phyloP scores from a whole-genome alignment of 2,113 vertebrate genomes.

The Tichodroma muraria region DNA sequence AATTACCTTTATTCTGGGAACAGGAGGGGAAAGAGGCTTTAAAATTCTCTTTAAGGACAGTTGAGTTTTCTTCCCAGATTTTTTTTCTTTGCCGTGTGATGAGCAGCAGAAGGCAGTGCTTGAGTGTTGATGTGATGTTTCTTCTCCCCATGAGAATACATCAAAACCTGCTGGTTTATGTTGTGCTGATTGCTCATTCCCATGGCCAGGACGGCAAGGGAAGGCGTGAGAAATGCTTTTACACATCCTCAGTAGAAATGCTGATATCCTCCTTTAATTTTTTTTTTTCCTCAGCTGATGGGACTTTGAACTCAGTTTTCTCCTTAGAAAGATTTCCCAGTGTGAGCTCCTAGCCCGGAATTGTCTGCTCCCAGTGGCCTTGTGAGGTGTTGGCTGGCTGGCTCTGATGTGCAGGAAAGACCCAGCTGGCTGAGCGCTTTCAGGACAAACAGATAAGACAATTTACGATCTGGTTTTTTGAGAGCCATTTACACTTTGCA shows the following conservation, averaged over 20 bases:
- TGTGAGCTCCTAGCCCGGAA: not conserved
- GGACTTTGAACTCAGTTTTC: not conserved
- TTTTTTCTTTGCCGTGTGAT: not conserved
- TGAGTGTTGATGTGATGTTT: not conserved
- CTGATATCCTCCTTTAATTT: not conserved
- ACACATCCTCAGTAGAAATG: not conserved
- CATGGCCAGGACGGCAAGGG: not conserved
- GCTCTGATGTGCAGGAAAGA: not conserved
- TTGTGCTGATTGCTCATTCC: not conserved
- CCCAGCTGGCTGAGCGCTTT: slow-evolving; percentile 8
- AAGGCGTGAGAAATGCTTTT: not conserved
- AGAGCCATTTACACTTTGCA: slow-evolving; percentile 21
- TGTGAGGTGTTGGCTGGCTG: not conserved
- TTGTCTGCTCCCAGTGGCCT: not conserved
- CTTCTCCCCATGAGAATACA: not conserved
- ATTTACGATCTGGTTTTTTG: slow-evolving; percentile 37
- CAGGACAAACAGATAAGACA: slow-evolving; percentile 46
- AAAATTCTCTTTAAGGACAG: not conserved
- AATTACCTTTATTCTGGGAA: not conserved
- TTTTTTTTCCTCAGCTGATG: not conserved
- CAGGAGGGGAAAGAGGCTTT: not conserved
- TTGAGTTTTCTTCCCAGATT: not conserved
- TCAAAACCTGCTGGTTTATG: not conserved
- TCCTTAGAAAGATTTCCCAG: not conserved
- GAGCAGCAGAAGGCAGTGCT: not conserved